phyloP scores from a whole-genome alignment of 2,888 invertebrate genomes.

The Oasisia sp. region DNA sequence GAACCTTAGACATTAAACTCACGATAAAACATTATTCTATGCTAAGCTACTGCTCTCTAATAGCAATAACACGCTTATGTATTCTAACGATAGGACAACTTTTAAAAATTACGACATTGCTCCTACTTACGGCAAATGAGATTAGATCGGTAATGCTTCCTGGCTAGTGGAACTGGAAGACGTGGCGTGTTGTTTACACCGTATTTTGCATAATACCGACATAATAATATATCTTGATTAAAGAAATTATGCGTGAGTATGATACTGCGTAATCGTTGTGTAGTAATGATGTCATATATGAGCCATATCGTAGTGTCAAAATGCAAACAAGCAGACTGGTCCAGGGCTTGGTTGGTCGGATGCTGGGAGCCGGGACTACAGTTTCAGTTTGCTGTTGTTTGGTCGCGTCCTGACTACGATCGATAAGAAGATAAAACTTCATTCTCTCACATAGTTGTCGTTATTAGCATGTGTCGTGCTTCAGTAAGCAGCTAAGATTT shows the following conservation, averaged over 20 bases:
- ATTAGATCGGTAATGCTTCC: neutral
- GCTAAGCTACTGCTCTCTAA: neutral
- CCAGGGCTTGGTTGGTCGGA: neutral
- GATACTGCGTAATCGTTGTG: neutral
- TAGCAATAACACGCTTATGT: neutral
- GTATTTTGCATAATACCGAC: neutral
- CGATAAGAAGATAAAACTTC: neutral
- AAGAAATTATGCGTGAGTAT: conserved; percentile 17
- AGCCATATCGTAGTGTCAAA: neutral
- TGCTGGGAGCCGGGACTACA: neutral
- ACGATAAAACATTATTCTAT: neutral
- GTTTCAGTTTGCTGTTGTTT: neutral
- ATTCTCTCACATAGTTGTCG: neutral
- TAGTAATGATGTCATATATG: neutral
- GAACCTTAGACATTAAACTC: neutral
- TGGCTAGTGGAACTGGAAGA: neutral
- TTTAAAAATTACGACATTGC: neutral
- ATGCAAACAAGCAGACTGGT: neutral
- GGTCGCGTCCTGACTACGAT: conserved; percentile 13
- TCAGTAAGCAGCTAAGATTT: neutral
- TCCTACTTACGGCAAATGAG: neutral
- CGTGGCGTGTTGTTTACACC: neutral
- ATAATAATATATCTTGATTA: neutral
- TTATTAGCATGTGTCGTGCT: neutral
- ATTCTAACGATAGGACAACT: neutral